Percentiles rank a stretch among this genome's conserved stretches.
Conservation (phyloP, 2,113 vertebrate genomes). For the Semnornis frantzii region DNA sequence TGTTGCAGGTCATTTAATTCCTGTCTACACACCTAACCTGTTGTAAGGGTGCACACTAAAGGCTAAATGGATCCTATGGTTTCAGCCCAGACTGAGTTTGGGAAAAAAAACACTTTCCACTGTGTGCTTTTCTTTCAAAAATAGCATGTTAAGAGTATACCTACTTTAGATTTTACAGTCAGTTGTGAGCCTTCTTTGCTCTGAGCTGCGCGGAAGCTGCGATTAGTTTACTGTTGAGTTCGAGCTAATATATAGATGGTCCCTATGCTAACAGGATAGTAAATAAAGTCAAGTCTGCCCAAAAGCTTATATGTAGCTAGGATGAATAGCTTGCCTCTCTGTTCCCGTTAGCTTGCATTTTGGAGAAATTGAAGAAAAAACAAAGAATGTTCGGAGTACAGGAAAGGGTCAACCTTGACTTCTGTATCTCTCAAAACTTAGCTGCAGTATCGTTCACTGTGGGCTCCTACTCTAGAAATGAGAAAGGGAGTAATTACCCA, state of each 20-base stretch:
- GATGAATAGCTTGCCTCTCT: background rate
- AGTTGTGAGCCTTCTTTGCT: background rate
- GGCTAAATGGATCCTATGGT: background rate
- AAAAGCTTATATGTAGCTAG: background rate
- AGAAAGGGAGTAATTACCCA: background rate
- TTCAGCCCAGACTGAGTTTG: background rate
- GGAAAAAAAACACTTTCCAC: background rate
- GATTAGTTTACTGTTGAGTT: background rate
- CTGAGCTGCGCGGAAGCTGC: background rate
- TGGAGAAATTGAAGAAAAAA: background rate
- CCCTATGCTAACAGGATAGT: background rate
- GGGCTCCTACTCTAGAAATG: background rate
- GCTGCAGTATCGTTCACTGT: background rate
- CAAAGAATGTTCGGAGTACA: background rate
- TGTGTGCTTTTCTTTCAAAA: background rate
- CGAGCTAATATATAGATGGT: background rate
- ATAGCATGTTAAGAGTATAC: rapidly evolving
- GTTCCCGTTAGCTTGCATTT: background rate
- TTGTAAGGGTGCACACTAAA: background rate
- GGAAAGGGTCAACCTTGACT: background rate
- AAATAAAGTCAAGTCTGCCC: background rate
- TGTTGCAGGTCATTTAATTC: background rate
- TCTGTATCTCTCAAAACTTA: background rate
- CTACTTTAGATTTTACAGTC: background rate
- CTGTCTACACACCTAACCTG: background rate